These are phyloP conservation scores for Progne subis DNA, from an alignment of 2,113 vertebrate species.

Conservation along the genomic window DNA sequence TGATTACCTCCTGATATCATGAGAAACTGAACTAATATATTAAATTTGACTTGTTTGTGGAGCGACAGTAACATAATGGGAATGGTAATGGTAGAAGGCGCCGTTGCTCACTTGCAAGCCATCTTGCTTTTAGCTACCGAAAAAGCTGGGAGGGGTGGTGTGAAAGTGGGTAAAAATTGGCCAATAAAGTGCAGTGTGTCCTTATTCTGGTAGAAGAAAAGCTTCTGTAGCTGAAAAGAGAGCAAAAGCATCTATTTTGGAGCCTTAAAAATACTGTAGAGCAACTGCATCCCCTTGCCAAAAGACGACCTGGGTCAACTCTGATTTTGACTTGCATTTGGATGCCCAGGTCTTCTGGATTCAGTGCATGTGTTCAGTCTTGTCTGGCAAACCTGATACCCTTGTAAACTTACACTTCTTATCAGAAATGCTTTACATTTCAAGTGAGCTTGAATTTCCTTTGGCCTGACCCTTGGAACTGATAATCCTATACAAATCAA, in stretches of 20 bases:
- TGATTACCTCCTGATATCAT: not conserved
- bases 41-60: not conserved
- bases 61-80: not conserved
- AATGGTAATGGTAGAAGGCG: not conserved
- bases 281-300: not conserved
- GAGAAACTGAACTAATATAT: not conserved
- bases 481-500: not conserved
- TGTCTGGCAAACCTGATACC: not conserved
- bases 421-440: not conserved
- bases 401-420: not conserved
- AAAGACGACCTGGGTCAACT: not conserved
- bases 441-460: not conserved
- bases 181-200: not conserved
- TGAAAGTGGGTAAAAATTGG: not conserved
- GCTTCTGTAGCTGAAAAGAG: not conserved
- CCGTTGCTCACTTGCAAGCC: not conserved
- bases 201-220: not conserved
- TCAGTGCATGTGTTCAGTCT: not conserved
- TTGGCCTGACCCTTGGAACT: not conserved
- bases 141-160: not conserved
- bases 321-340: not conserved
- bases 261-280: not conserved
- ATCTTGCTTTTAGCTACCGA: not conserved
- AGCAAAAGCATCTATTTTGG: not conserved
- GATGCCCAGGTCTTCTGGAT: not conserved